A percentile compares a stretch with the other conserved stretches of the same genome.
These are phyloP conservation scores for Cyclura pinguis DNA, from an alignment of 2,797 vertebrate genomes.

Conservation along the genomic window DNA sequence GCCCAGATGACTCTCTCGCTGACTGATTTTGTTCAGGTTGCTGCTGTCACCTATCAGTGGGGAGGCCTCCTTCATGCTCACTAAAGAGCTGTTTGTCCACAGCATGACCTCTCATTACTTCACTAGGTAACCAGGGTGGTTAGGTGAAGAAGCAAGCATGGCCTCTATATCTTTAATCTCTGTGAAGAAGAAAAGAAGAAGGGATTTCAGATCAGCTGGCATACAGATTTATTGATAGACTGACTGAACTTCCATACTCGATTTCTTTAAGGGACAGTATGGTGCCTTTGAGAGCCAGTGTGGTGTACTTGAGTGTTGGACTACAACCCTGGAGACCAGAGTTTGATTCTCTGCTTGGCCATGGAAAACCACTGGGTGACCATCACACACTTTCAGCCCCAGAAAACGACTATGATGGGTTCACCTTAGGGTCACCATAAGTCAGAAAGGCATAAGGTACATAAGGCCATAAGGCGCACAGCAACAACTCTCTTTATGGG, in stretches of 20 bases:
- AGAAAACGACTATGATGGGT: no score
- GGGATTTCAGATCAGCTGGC: background rate
- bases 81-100: background rate
- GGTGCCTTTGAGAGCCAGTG: no score
- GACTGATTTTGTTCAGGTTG: background rate
- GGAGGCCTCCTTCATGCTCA: background rate
- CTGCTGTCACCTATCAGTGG: background rate
- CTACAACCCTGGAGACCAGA: no score
- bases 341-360: no score
- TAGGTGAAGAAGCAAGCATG: background rate
- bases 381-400: no score
- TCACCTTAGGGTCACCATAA: no score
- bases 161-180: background rate
- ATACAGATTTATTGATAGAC: background rate
- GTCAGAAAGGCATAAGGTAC: no score
- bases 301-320: no score
- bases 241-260: background rate
- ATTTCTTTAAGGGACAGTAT: no score
- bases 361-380: no score
- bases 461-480: no score
- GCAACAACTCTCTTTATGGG: no score
- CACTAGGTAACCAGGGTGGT: background rate
- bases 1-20: conserved; percentile 5
- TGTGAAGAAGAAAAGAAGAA: background rate
- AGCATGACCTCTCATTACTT: background rate